Base-by-base conservation (phyloP, 2,888 invertebrate species). In the Balanococcus diminutus region DNA sequence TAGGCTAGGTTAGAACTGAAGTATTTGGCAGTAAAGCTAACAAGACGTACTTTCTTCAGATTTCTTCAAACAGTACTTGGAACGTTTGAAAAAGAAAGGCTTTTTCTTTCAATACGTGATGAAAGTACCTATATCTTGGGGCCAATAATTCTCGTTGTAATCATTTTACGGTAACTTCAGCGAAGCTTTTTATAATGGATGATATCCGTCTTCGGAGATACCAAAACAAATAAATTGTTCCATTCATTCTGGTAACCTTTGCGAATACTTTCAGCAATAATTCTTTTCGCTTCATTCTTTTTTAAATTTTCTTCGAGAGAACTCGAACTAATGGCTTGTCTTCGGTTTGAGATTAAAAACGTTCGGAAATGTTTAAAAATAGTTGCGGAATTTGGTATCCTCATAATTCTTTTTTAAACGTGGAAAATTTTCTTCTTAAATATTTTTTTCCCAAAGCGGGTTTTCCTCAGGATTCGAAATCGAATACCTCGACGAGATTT, bases 101-200 rank as follows among this genome's bases (percentile, higher is more conserved):
- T 82, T 82, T 51, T 51, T 82, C 28, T 82, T 46, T 31, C 51
- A 25, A 42, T 82, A 82, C 82, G 82, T 82, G 82, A 82, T 82
- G 42, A 51, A 82, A 82, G 82, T 82, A 51, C 82, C 51, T 51
- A 51, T 82, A 31, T 51, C 46, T 42, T 51, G 42, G 42, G 51
- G 82, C 82, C 82, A 46, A 82, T 46, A 82, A 42, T 46, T 51
- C 51, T 51, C 16, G 42, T 82, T 51, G 51, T 82, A 46, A 82
- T 82, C 82, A 82, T 51, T 82, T 82, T 82, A 82, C 51, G 81
- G 42, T 81, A 81, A 39, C 42, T 81, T 81, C 75, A 19, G 32
- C 75, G 75, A n/a, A 32, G 75, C 75, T 75, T 75, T 75, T 75
- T 75, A 75, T 75, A 75, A 75, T 75, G 32, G 75, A 75, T 75